Evolutionary conservation across 2,888 invertebrate species (phyloP).

Genomic region (Nomada ferruginata): DNA sequence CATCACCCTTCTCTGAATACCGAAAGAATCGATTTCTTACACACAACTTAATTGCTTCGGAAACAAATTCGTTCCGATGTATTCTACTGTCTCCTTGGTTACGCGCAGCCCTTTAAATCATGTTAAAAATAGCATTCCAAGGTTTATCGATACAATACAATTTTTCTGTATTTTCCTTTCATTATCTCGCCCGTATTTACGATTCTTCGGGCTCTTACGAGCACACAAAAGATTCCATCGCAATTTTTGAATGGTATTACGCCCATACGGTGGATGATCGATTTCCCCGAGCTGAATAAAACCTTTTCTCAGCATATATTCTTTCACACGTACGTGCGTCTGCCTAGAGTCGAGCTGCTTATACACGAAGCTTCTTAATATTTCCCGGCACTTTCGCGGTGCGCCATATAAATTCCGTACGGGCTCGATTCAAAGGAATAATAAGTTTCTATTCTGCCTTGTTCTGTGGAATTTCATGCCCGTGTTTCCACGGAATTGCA

Average conservation of each 20-base stretch:
- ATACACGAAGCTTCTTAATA: conserved; percentile 58
- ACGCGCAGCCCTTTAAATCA: neutral
- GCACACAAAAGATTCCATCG: conserved; percentile 45
- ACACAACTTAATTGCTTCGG: too few species aligned
- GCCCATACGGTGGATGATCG: conserved; percentile 60
- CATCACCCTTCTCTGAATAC: too few species aligned
- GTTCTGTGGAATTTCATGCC: conserved; percentile 34
- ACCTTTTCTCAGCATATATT: conserved; percentile 49
- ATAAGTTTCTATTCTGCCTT: conserved; percentile 54
- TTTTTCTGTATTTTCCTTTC: conserved; percentile 9
- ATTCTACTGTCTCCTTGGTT: too few species aligned
- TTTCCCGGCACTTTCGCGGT: conserved; percentile 56
- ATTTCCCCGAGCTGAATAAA: conserved; percentile 58
- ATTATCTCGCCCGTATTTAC: conserved; percentile 38
- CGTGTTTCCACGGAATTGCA: conserved; percentile 35
- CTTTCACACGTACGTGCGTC: conserved; percentile 52
- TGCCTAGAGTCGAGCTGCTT: conserved; percentile 43
- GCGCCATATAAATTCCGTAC: conserved; percentile 37
- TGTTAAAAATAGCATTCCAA: neutral
- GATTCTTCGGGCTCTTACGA: conserved; percentile 10
- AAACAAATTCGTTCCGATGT: too few species aligned
- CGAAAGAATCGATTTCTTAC: too few species aligned
- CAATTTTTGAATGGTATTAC: conserved; percentile 61
- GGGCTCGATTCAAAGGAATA: conserved; percentile 58
- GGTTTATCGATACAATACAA: conserved; percentile 11